Evolutionary conservation across 2,113 vertebrate species (phyloP), one percentile per base, ranked within the genome.

Genomic region (Gymnogyps californianus): DNA sequence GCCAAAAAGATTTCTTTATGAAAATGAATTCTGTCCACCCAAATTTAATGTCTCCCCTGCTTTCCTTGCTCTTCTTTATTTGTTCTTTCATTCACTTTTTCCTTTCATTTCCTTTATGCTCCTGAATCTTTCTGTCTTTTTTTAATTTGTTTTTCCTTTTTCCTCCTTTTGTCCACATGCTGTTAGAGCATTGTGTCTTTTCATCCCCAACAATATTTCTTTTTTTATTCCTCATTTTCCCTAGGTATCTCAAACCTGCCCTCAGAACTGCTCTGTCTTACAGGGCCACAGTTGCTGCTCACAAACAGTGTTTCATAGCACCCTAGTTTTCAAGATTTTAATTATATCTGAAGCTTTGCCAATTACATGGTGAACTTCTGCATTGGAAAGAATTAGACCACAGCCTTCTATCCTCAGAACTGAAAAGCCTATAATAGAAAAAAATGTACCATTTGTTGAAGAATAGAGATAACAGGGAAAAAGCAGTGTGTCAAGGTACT

Each of bases 401-500:
- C 26, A 95, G 38, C 59, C 85, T 97, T 96, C 67, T 88, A 52
- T 93, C 74, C 75, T 81, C 83, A 79, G 91, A 97, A 84, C 17
- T 95, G 92, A 98, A 97, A 96, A 97, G 69, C 18, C 49, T 94
- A 31, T 89, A 96, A 89, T 90, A 88, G 95, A 92, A 77, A 95
- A 94, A 97, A 97, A 92, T 87, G 77, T 96, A 93, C 79, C 89
- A 94, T 96, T 96, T 98, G 75, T 96, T 90, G 78, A 88, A 96
- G 87, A 96, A 92, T 91, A 95, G 94, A 94, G 82, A 94, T 93
- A 96, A 87, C 72, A 58, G 79, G 70, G 70, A 20, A 66, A 96
- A 97, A 89, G 85, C 93, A 96, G 54, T 92, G 92, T 98, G 85
- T 96, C 92, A 96, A 96, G 95, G 94, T 96, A 95, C 94, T 95